Base-by-base conservation (phyloP, 1,140 invertebrate genomes). In the Brachionus plicatilis region DNA sequence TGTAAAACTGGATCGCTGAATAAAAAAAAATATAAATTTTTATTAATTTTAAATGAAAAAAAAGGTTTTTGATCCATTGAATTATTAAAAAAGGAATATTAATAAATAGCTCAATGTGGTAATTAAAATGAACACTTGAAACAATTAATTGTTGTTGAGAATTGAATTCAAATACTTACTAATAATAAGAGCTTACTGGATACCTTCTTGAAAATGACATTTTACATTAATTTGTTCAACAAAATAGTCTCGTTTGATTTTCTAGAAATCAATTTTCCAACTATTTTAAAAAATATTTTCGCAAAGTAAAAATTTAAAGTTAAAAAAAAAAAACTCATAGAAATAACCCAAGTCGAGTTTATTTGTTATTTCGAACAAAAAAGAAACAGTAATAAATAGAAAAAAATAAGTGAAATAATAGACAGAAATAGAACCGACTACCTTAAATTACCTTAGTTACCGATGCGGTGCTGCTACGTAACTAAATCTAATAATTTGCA, bases 121-220 rank as follows among this genome's bases (percentile, higher is more conserved):
- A 53, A n/a, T 17, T 53, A n/a, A 53, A 50, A 53, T n/a, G 47
- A 60, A 60, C 45, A 17, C 20, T 60, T 60, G 20, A 60, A 60
- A 3, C 53, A 60, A 17, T 60, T 53, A 53, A 53, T n/a, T n/a
- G 17, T 53, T 53, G 12, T 53, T 60, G 0, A 20, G 17, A 37
- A 17, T 20, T 24, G n/a, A 20, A 3, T 20, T 5, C 2, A 17
- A 20, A 60, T 60, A 68, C 82, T 83, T 68, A 83, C 82, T 83
- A 83, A 20, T 56, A 37, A 83, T 70, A 68, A 29, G n/a, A 12
- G n/a, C 47, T 56, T 47, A 83, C 65, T 45, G 82, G 82, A 56
- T 70, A 70, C 60, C 41, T 70, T 68, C 82, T 27, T 17, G 82
- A 68, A 56, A 83, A 83, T 9, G 82, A 68, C 82, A 83, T 83